phyloP scores from a whole-genome alignment of 1,140 invertebrate genomes.

The Lethrus apterus region DNA sequence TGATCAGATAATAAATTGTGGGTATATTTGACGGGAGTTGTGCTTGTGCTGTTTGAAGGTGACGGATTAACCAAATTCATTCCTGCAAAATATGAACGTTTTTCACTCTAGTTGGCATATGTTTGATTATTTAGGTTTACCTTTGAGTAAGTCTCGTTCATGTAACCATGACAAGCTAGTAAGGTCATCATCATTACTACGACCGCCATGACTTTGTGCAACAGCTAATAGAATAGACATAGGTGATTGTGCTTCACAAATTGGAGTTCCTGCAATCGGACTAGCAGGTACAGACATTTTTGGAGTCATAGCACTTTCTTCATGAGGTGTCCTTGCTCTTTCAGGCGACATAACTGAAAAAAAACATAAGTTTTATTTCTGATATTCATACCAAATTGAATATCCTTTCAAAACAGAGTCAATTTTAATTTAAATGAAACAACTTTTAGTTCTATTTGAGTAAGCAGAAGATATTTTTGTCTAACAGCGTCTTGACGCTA shows the following conservation, averaged over 20 bases:
- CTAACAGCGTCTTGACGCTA: constrained; percentile 4
- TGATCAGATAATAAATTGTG: constrained; percentile 27
- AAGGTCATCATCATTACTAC: constrained; percentile 67
- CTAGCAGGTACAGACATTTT: constrained; percentile 38
- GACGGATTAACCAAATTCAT: constrained; percentile 39
- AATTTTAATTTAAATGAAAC: neutral
- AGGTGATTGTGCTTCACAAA: constrained; percentile 34
- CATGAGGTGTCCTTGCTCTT: constrained; percentile 32
- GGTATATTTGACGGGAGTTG: constrained; percentile 33
- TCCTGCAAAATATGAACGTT: constrained; percentile 21
- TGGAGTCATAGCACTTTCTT: constrained; percentile 28
- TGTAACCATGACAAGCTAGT: constrained; percentile 86
- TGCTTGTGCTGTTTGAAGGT: constrained; percentile 33
- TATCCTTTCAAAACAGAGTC: neutral
- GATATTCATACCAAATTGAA: too few species aligned
- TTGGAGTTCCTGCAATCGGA: constrained; percentile 34
- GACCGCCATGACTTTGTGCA: constrained; percentile 33
- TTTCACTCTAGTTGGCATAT: neutral
- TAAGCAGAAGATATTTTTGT: constrained; percentile 2
- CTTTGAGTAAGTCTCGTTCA: constrained; percentile 82
- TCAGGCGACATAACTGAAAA: constrained; percentile 36
- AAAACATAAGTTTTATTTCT: constrained; percentile 6
- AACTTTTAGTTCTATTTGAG: constrained; percentile 3
- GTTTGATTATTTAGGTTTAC: constrained; percentile 39
- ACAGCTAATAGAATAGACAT: constrained; percentile 36